phyloP scores from a whole-genome alignment of 1,140 invertebrate species.

The Doryteuthis pealeii region DNA sequence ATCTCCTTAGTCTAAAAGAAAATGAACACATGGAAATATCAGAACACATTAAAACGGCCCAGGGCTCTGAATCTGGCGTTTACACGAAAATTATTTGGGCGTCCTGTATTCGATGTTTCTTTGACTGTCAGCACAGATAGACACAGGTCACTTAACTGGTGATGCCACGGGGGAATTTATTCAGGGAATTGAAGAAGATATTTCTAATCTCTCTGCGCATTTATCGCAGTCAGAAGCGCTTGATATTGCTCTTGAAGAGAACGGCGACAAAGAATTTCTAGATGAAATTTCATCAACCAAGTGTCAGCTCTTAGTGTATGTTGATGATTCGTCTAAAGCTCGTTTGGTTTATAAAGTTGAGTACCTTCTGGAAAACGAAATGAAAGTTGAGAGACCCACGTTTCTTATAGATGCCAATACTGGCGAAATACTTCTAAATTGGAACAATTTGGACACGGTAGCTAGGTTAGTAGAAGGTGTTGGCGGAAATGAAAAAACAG shows the following conservation, averaged over 20 bases:
- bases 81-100: conserved; percentile 26
- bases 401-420: conserved; percentile 29
- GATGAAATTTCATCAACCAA: neutral
- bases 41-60: neutral
- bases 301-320: neutral
- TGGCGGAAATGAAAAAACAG: conserved; percentile 37
- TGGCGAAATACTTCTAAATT: conserved; percentile 21
- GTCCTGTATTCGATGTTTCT: conserved; percentile 19
- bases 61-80: neutral
- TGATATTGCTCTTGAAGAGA: conserved; percentile 6
- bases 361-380: conserved; percentile 4
- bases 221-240: conserved; percentile 8
- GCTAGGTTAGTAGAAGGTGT: conserved; percentile 16
- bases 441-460: conserved; percentile 26
- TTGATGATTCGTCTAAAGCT: neutral
- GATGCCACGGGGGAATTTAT: conserved; percentile 18
- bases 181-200: conserved; percentile 14
- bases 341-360: conserved; percentile 22
- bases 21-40: neutral
- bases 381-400: conserved; percentile 18
- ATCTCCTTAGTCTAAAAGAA: neutral
- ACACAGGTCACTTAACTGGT: conserved; percentile 17
- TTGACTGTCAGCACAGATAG: conserved; percentile 19
- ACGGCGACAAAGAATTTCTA: neutral
- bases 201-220: conserved; percentile 6